Conservation (phyloP, 2,888 invertebrate genomes). For the Zygogramma bicolorata region DNA sequence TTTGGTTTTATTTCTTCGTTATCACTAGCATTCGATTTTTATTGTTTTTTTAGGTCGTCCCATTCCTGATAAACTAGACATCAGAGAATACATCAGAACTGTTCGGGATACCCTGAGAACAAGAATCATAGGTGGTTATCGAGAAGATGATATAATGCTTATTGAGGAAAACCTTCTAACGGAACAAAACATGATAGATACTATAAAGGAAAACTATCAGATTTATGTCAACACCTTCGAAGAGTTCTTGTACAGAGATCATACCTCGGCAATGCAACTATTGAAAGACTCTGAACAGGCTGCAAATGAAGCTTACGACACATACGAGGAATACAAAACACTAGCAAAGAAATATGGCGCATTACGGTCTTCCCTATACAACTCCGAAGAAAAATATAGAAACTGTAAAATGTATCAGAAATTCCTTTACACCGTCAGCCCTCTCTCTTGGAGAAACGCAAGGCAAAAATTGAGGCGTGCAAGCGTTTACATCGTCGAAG, state of each 20-base stretch:
- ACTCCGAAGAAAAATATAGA: conserved; percentile 74
- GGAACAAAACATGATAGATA: conserved; percentile 69
- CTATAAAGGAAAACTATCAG: conserved; percentile 67
- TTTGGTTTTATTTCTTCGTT: no score
- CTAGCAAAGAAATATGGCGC: conserved; percentile 64
- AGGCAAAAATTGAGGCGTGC: not conserved
- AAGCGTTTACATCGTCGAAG: conserved; percentile 66
- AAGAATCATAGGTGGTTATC: conserved; percentile 63
- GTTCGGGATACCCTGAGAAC: conserved; percentile 64
- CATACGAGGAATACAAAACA: conserved; percentile 66
- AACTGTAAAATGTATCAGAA: conserved; percentile 75
- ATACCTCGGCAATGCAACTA: conserved; percentile 71
- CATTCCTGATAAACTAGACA: conserved; percentile 71
- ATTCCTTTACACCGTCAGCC: conserved; percentile 77
- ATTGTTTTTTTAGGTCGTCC: conserved; percentile 66
- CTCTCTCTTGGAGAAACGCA: conserved; percentile 69
- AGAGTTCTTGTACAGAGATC: conserved; percentile 73
- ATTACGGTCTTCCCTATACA: conserved; percentile 68
- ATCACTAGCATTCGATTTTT: not conserved
- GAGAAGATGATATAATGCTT: conserved; percentile 66
- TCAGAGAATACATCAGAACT: conserved; percentile 70
- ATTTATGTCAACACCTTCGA: conserved; percentile 72
- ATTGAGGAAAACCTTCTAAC: conserved; percentile 70
- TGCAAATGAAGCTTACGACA: conserved; percentile 64
- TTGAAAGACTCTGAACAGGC: conserved; percentile 69